A percentile compares a stretch with the other conserved stretches of the same genome.
Conservation (phyloP, 2,113 vertebrate species). For the Papio anubis region DNA sequence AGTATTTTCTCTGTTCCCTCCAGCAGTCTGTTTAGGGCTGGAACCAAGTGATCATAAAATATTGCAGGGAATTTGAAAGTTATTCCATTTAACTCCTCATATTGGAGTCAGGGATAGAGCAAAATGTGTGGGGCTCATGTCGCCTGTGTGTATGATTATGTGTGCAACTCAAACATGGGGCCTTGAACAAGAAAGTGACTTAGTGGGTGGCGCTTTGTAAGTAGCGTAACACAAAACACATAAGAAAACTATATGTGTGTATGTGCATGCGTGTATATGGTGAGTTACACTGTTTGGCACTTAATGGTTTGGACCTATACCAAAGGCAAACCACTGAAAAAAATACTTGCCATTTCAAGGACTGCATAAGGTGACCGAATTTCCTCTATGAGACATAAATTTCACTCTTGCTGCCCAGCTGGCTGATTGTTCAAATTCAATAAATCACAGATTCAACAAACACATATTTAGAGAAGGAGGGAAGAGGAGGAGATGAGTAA, state of each 20-base stretch:
- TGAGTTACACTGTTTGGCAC: slow-evolving; percentile 53
- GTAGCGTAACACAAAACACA: slow-evolving; percentile 74
- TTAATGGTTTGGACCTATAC: slow-evolving; percentile 73
- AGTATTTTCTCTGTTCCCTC: neutral
- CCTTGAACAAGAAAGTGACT: slow-evolving; percentile 67
- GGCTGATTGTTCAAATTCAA: slow-evolving; percentile 71
- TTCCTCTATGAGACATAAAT: slow-evolving; percentile 72
- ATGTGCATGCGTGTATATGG: neutral
- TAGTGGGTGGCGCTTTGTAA: slow-evolving; percentile 70
- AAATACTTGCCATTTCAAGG: slow-evolving; percentile 62
- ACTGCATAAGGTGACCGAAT: slow-evolving; percentile 75
- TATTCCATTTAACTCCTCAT: slow-evolving; percentile 10
- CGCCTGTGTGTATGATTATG: slow-evolving; percentile 36
- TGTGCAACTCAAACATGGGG: neutral
- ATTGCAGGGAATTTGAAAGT: slow-evolving; percentile 24
- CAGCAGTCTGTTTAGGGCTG: slow-evolving; percentile 1
- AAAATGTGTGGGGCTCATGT: slow-evolving; percentile 29
- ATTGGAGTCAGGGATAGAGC: neutral
- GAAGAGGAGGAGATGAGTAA: slow-evolving; percentile 65
- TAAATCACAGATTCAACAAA: slow-evolving; percentile 71
- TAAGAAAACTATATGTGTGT: slow-evolving; percentile 2
- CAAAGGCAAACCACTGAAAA: slow-evolving; percentile 70
- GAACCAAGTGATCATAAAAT: slow-evolving; percentile 26
- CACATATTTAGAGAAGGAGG: slow-evolving; percentile 43
- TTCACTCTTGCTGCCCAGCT: slow-evolving; percentile 69